A percentile compares a stretch with the other conserved stretches of the same genome.
Evolutionary conservation across 2,888 invertebrate genomes (phyloP).

Genomic region (Leucophenga montana): DNA sequence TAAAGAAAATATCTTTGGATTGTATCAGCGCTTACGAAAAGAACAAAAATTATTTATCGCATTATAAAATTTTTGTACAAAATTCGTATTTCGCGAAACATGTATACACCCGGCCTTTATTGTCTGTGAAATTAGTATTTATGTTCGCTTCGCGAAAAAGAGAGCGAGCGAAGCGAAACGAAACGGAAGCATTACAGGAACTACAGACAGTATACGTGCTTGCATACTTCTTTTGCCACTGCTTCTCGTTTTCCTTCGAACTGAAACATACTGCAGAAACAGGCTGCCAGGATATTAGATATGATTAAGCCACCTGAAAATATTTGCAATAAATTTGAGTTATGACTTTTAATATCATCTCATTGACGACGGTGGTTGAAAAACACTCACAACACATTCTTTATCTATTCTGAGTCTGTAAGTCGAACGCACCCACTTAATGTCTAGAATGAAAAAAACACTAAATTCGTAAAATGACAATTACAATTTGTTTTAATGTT

Average conservation of each 20-base stretch:
- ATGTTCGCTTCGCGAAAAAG: conserved; percentile 41
- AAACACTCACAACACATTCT: not conserved
- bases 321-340: conserved; percentile 71
- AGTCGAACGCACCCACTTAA: not conserved
- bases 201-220: too few species aligned
- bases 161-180: conserved; percentile 21
- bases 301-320: conserved; percentile 70
- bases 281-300: conserved; percentile 64
- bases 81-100: not conserved
- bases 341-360: conserved; percentile 67
- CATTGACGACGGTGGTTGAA: conserved; percentile 17
- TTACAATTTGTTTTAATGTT: conserved; percentile 65
- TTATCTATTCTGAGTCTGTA: not conserved
- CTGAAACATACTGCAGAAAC: conserved; percentile 39
- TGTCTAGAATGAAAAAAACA: not conserved
- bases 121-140: conserved; percentile 73
- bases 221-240: not conserved
- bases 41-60: conserved; percentile 8
- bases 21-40: not conserved
- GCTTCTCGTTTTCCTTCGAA: too few species aligned
- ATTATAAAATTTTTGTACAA: not conserved
- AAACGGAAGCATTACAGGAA: conserved; percentile 16
- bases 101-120: conserved; percentile 59
- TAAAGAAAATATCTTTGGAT: not conserved
- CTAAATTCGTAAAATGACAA: conserved; percentile 46